phyloP scores from a whole-genome alignment of 1,140 invertebrate genomes.

The Ceratoteleas bidentatus region DNA sequence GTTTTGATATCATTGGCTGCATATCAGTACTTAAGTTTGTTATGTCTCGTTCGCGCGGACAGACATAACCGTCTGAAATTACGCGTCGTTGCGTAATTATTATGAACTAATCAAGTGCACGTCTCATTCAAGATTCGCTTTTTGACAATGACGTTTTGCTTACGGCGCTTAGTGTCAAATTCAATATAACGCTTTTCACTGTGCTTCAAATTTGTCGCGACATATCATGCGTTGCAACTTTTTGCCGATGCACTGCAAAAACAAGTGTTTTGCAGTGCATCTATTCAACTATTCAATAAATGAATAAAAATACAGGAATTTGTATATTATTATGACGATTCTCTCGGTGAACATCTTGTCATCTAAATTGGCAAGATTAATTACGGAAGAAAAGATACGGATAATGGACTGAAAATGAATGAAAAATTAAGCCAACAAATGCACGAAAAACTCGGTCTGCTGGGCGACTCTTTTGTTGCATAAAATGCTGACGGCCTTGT shows the following conservation, averaged over 20 bases:
- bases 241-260: background rate
- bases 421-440: too few species aligned
- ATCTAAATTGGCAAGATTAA: too few species aligned
- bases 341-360: too few species aligned
- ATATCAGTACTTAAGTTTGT: conserved; percentile 52
- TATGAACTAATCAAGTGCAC: conserved; percentile 39
- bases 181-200: conserved; percentile 15
- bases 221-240: conserved; percentile 4
- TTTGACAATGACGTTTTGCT: conserved; percentile 48
- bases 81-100: conserved; percentile 45
- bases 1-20: conserved; percentile 26
- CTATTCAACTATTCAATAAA: background rate
- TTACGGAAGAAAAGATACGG: too few species aligned
- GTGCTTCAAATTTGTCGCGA: conserved; percentile 3
- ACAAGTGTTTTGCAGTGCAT: too few species aligned
- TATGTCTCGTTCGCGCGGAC: conserved; percentile 42
- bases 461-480: too few species aligned
- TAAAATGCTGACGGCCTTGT: too few species aligned
- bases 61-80: conserved; percentile 55
- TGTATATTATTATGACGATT: too few species aligned
- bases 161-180: conserved; percentile 27
- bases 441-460: too few species aligned
- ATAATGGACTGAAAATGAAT: too few species aligned
- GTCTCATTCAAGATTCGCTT: conserved; percentile 36
- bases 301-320: background rate